These are phyloP conservation scores for Brachynemurus nebulosus DNA, from an alignment of 2,888 invertebrate species.

Conservation along the genomic window DNA sequence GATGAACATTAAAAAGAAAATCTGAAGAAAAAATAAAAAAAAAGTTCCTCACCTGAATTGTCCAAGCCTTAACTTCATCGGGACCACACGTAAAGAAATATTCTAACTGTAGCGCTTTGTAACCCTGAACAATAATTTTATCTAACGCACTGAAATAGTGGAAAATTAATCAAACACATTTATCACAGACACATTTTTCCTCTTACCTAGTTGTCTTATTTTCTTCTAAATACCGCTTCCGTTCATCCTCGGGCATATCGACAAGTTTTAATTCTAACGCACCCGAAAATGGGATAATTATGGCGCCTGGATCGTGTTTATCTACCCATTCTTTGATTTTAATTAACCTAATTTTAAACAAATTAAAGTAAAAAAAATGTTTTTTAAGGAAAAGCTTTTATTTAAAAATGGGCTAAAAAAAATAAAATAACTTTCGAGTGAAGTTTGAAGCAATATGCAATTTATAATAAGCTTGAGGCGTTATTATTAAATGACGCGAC, in stretches of 20 bases:
- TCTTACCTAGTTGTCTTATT: slow-evolving; percentile 62
- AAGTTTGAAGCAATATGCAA: no score
- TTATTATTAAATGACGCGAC: no score
- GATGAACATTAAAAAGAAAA: not conserved
- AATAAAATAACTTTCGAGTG: no score
- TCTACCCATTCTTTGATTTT: slow-evolving; percentile 99
- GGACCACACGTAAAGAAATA: slow-evolving; percentile 97
- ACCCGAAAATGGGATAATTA: slow-evolving; percentile 93
- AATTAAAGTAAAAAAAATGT: no score
- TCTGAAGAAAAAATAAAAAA: not conserved
- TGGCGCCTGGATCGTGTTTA: slow-evolving; percentile 85
- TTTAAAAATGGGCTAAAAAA: no score
- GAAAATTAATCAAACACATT: no score
- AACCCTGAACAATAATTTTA: slow-evolving; percentile 95
- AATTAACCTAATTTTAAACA: slow-evolving; percentile 49
- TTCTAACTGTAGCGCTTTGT: slow-evolving; percentile 87
- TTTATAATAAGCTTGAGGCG: no score
- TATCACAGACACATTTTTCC: not conserved
- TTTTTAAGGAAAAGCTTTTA: no score
- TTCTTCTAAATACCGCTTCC: slow-evolving; percentile 69
- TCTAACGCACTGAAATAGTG: slow-evolving; percentile 65
- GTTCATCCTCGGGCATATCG: slow-evolving; percentile 68
- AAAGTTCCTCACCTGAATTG: slow-evolving; percentile 66
- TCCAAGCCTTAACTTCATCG: slow-evolving; percentile 99
- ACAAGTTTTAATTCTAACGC: slow-evolving; percentile 72